phyloP scores from a whole-genome alignment of 1,140 invertebrate genomes.

The Trissolcus basalis region DNA sequence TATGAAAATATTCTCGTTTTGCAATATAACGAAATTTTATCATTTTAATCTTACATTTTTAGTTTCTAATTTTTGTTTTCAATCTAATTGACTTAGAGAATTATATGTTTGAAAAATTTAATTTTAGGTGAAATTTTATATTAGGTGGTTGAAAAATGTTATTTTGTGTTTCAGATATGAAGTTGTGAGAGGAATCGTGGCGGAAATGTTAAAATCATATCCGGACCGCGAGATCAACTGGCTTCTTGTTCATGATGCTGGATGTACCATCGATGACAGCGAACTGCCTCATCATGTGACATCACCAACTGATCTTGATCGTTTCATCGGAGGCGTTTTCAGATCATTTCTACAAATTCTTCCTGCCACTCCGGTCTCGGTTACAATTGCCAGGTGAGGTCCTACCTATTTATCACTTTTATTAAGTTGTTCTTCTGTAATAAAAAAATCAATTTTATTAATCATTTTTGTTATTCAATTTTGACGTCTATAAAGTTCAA shows the following conservation, averaged over 20 bases:
- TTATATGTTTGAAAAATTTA: too few species aligned
- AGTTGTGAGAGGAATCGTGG: conserved; percentile 74
- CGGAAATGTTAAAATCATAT: conserved; percentile 75
- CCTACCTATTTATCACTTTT: too few species aligned
- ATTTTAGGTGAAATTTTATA: too few species aligned
- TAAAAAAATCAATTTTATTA: too few species aligned
- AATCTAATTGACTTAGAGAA: too few species aligned
- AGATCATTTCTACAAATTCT: conserved; percentile 79
- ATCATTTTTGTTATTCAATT: too few species aligned
- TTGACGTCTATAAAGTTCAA: too few species aligned
- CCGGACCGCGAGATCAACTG: conserved; percentile 83
- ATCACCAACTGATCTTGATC: conserved; percentile 80
- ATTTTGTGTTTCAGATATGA: conserved; percentile 66
- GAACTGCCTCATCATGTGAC: conserved; percentile 89
- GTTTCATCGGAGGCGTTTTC: conserved; percentile 79
- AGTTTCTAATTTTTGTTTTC: neutral
- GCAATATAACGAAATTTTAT: too few species aligned
- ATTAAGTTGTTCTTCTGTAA: too few species aligned
- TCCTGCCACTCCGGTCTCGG: conserved; percentile 80
- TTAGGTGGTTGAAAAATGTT: too few species aligned
- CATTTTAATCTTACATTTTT: too few species aligned
- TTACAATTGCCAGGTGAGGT: conserved; percentile 84
- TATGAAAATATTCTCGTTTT: too few species aligned
- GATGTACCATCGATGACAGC: conserved; percentile 89
- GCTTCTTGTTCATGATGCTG: conserved; percentile 87